phyloP scores from a whole-genome alignment of 2,888 invertebrate genomes.

The Eumerus sabulonum region DNA sequence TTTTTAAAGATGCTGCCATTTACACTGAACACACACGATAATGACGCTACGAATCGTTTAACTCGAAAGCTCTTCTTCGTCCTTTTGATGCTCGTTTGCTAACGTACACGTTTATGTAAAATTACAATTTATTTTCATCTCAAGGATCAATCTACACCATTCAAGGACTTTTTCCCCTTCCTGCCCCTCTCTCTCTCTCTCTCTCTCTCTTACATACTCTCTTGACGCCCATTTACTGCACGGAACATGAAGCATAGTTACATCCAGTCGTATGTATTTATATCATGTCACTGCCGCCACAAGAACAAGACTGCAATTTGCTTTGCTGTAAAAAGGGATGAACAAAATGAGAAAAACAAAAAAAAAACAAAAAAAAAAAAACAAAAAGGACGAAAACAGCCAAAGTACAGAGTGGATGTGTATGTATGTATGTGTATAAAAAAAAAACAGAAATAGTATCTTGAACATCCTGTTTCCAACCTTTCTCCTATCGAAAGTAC shows the following conservation, averaged over 20 bases:
- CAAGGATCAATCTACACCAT: slow-evolving; percentile 66
- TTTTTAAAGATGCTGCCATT: slow-evolving; percentile 45
- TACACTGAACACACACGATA: slow-evolving; percentile 44
- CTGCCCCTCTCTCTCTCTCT: slow-evolving; percentile 10
- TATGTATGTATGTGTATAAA: too few species aligned
- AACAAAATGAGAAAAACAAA: too few species aligned
- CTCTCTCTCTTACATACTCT: too few species aligned
- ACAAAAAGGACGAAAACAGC: too few species aligned
- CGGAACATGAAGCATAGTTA: slow-evolving; percentile 39
- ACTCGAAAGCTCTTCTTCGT: slow-evolving; percentile 44
- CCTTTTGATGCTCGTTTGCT: slow-evolving; percentile 36
- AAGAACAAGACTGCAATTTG: slow-evolving; percentile 68
- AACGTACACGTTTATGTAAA: slow-evolving; percentile 59
- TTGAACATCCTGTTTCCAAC: slow-evolving; percentile 65
- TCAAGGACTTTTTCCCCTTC: slow-evolving; percentile 53
- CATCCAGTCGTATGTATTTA: slow-evolving; percentile 57
- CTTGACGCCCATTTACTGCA: too few species aligned
- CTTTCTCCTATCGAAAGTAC: slow-evolving; percentile 63
- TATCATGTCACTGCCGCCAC: slow-evolving; percentile 53
- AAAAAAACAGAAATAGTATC: slow-evolving; percentile 35
- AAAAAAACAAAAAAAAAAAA: too few species aligned
- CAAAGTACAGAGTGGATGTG: too few species aligned
- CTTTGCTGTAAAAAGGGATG: slow-evolving; percentile 13
- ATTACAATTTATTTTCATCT: slow-evolving; percentile 69
- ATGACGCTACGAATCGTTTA: slow-evolving; percentile 54